Evolutionary conservation across 2,113 vertebrate genomes (phyloP).

Genomic region (Nesogale talazaci): DNA sequence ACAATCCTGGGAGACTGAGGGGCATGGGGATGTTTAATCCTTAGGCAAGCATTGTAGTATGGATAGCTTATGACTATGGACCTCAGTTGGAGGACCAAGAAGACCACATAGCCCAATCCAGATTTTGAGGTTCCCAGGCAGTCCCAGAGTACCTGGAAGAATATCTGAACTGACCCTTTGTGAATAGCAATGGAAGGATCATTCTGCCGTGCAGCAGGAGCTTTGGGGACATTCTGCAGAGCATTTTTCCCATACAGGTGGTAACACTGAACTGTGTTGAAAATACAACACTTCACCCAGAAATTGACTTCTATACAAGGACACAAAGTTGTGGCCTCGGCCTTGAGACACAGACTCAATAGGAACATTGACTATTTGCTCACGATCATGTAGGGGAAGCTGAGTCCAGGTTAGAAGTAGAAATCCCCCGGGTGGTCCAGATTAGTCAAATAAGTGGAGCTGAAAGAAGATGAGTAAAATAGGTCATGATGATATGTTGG

Average conservation of each 20-base stretch:
- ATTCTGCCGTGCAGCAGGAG: background rate
- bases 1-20: background rate
- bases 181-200: background rate
- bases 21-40: background rate
- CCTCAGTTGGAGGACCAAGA: background rate
- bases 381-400: slow-evolving; percentile 18
- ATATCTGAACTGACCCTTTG: background rate
- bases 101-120: background rate
- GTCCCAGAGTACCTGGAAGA: background rate
- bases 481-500: slow-evolving; percentile 8
- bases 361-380: background rate
- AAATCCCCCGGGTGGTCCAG: background rate
- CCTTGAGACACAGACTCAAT: background rate
- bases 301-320: slow-evolving; percentile 34
- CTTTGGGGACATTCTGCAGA: background rate
- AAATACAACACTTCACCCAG: slow-evolving; percentile 36
- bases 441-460: slow-evolving; percentile 40
- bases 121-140: background rate
- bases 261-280: slow-evolving; percentile 44
- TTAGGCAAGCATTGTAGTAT: background rate
- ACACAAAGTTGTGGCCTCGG: background rate
- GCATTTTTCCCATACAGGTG: slow-evolving; percentile 52
- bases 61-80: background rate
- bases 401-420: slow-evolving; percentile 40
- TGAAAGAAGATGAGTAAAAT: slow-evolving; percentile 35